Base-by-base conservation (phyloP, 2,113 vertebrate species). In the Gobius niger region DNA sequence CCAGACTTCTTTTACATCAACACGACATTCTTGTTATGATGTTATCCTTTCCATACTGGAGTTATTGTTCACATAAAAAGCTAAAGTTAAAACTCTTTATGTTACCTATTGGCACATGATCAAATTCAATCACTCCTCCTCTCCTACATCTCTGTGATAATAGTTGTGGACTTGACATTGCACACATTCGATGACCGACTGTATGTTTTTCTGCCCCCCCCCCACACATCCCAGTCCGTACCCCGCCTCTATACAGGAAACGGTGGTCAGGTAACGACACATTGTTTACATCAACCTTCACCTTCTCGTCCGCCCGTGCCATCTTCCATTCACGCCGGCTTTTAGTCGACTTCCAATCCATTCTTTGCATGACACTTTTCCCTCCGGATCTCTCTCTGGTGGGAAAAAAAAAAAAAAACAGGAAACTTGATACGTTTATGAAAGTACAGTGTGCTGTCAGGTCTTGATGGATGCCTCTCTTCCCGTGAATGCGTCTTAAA, bases 161-260 rank as follows among this genome's bases (percentile, higher is more conserved):
- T 60, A 40, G 42, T 9, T 60, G 56, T 60, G 42, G 56, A 60
- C 4, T 41, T 13, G 15, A 15, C 2, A 41, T 8, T 4, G 8
- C 56, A 47, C 14, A 60, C 40, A 44, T 42, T 42, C 44, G 34
- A 68, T 89, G 71, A 88, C 85, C 62, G 81, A 0, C 87, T 44
- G 85, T 82, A 34, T 34, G 70, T 85, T 83, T 85, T 67, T 79
- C 42, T 73, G 69, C 24, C 76, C 72, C 82, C 72, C 24, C 76
- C 72, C 82, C 72, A 70, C 76, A 82, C 82, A 82, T 69, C 9
- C 81, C 90, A 91, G 90, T 91, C 90, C 66, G 90, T 91, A 75
- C 90, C 90, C 42, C 90, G 90, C 80, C 90, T 91, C 77, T 91
- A 91, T 89, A 90, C 90, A 87, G 90, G 90, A 91, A 91, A 91